These are phyloP conservation scores for Podarcis lilfordi DNA, from an alignment of 2,797 vertebrate genomes.

Conservation along the genomic window DNA sequence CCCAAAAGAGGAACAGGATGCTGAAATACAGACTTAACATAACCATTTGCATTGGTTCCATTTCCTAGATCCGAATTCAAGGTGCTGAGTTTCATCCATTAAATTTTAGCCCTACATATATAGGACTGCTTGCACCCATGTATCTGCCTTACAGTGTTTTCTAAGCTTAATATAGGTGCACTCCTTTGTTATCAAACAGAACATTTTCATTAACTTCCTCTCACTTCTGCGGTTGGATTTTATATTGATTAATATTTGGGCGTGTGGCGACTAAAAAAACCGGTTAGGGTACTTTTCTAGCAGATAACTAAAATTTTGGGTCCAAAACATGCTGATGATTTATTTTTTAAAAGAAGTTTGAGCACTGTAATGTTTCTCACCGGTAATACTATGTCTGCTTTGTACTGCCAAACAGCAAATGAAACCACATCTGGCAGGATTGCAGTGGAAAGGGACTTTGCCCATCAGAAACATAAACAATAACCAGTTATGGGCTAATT, in stretches of 20 bases:
- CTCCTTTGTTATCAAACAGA: neutral
- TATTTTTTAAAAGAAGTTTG: neutral
- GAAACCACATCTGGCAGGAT: neutral
- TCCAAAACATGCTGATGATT: no score
- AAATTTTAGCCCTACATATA: neutral
- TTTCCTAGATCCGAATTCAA: neutral
- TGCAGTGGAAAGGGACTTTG: neutral
- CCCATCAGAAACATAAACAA: neutral
- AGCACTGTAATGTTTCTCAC: neutral
- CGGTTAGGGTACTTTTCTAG: neutral
- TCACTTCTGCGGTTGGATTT: neutral
- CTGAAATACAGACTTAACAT: neutral
- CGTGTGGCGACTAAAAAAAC: neutral
- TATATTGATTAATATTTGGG: neutral
- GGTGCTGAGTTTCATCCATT: neutral
- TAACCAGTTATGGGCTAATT: neutral
- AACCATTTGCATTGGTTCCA: neutral
- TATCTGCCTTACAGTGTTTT: neutral
- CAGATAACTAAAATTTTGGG: neutral
- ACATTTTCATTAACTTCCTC: neutral
- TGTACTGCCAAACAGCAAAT: neutral
- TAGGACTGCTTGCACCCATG: neutral
- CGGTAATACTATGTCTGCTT: neutral
- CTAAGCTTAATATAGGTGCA: neutral
- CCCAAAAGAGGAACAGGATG: neutral